Base-by-base conservation (phyloP, 2,888 invertebrate species). In the Brachyopa scutellaris region DNA sequence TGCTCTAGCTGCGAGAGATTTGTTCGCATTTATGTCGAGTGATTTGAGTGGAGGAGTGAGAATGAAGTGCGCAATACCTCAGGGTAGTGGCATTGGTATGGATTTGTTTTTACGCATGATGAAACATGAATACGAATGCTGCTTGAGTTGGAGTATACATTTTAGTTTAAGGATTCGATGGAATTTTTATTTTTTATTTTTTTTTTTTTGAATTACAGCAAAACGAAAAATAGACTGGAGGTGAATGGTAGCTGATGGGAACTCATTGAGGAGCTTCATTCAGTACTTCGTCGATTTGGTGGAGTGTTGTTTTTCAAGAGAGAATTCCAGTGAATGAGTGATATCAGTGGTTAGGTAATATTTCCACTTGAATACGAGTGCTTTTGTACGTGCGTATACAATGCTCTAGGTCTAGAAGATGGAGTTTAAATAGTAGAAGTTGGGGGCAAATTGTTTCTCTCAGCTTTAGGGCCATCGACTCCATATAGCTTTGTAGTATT, bases 11-110 rank as follows among this genome's bases (percentile, higher is more conserved):
- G 19, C 23, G 49, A 55, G 40, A 57, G 57, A 78, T 78, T 72
- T 78, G 72, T 78, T 78, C 51, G 57, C 26, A 19, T 78, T 57
- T 6, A 31, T 78, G 31, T 59, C 59, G 64, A 78, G 72, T 67
- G 53, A 76, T 62, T 53, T 33, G 33, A 59, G 47, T 66, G 55
- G 23, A 77, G 70, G 62, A 62, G 70, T 61, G 23, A 47, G 51
- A n/a, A 19, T 47, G 11, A 26, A 62, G 49, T 70, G 53, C n/a
- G n/a, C 72, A 61, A 51, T 59, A 59, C 79, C 79, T 23, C 66
- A 79, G 61, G 67, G 66, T 15, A 21, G 51, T 15, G 31, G 11
- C 15, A 15, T 70, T 64, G 57, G 51, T 29, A 45, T 13, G 31
- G 26, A 40, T 47, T 40, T 47, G 40, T 73, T 38, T 61, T 23